phyloP scores from a whole-genome alignment of 1,140 invertebrate species.

The Stegodyphus mimosarum region DNA sequence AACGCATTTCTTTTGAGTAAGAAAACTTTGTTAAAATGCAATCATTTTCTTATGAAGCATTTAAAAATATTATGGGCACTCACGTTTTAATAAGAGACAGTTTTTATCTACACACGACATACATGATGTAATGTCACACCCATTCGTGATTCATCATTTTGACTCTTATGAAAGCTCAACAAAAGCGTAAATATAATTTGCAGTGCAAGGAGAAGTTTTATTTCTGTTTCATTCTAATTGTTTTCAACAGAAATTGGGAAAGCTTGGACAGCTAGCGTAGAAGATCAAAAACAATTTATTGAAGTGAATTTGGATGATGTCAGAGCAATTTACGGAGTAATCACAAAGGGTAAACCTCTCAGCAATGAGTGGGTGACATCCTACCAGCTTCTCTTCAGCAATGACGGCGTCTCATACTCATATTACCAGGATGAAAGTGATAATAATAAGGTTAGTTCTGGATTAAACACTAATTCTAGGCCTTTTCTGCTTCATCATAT shows the following conservation, averaged over 20 bases:
- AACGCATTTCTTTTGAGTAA: neutral
- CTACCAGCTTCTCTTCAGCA: conserved; percentile 78
- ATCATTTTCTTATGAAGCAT: too few relatives aligned
- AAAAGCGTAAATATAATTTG: neutral
- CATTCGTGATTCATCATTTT: too few relatives aligned
- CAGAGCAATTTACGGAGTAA: conserved; percentile 79
- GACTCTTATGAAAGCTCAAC: too few relatives aligned
- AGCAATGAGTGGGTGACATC: conserved; percentile 80
- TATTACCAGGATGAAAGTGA: conserved; percentile 64
- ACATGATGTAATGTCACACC: too few relatives aligned
- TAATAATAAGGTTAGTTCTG: conserved; percentile 64
- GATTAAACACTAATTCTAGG: too few relatives aligned
- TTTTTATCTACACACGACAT: too few relatives aligned
- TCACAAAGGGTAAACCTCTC: conserved; percentile 74
- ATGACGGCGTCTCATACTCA: conserved; percentile 74
- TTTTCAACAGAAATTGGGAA: conserved; percentile 63
- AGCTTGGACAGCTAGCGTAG: conserved; percentile 75
- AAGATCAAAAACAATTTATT: conserved; percentile 76
- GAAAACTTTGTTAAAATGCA: neutral
- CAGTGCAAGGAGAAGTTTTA: neutral
- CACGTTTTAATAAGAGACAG: too few relatives aligned
- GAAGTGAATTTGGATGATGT: conserved; percentile 76
- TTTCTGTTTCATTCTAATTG: neutral
- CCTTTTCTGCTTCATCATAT: too few relatives aligned
- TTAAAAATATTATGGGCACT: too few relatives aligned